Evolutionary conservation across 2,888 invertebrate genomes (phyloP).

Genomic region (Oegoconia quadripuncta): DNA sequence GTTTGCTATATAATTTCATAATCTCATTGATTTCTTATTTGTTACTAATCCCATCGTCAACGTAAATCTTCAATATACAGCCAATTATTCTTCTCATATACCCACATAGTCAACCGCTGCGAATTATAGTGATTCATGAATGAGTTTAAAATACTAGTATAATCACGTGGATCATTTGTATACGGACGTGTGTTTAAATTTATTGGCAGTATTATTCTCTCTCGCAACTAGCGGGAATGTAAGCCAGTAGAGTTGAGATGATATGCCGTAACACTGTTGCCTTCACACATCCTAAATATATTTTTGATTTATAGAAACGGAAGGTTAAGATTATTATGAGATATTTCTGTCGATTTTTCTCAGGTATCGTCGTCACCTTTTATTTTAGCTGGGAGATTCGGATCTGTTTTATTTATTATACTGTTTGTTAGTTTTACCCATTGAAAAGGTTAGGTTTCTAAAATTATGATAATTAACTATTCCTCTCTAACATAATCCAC

Average conservation of each 20-base stretch:
- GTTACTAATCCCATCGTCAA: too few relatives aligned
- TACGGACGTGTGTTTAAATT: conserved; percentile 3
- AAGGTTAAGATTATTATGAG: conserved; percentile 28
- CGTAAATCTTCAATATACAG: conserved; percentile 4
- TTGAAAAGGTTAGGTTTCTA: too few relatives aligned
- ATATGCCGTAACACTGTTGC: conserved; percentile 31
- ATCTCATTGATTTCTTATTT: too few relatives aligned
- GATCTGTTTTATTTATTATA: neutral
- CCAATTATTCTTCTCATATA: conserved; percentile 6
- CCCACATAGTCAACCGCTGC: neutral
- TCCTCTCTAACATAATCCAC: too few relatives aligned
- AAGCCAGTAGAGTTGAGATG: conserved; percentile 13
- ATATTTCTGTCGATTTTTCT: conserved; percentile 32
- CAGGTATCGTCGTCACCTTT: conserved; percentile 27
- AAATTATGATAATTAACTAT: too few relatives aligned
- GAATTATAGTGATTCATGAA: conserved; percentile 16
- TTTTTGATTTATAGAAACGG: conserved; percentile 30
- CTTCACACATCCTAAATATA: conserved; percentile 30
- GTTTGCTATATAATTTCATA: too few relatives aligned
- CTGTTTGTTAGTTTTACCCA: neutral
- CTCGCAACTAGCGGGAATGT: neutral
- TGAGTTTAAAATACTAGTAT: conserved; percentile 12
- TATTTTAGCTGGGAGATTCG: conserved; percentile 8
- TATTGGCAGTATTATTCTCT: conserved; percentile 5
- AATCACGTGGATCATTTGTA: conserved; percentile 11